Evolutionary conservation across 1,140 invertebrate genomes (phyloP).

Genomic region (Gryllus bimaculatus): DNA sequence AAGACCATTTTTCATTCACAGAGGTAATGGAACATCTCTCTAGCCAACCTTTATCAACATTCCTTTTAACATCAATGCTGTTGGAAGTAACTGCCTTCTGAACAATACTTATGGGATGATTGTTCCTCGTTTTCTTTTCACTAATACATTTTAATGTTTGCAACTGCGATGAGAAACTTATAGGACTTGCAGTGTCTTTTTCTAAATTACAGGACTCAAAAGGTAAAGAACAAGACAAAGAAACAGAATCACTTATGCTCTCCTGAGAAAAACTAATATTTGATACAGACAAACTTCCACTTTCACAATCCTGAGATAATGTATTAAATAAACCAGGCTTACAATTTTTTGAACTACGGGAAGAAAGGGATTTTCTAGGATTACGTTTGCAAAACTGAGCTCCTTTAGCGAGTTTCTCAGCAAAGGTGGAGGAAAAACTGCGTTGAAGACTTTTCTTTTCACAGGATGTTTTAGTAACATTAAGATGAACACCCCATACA

Average conservation of each 20-base stretch:
- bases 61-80: constrained; percentile 4
- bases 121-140: constrained; percentile 23
- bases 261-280: not conserved
- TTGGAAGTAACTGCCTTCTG: constrained; percentile 29
- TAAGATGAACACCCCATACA: constrained; percentile 50
- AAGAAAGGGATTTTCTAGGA: constrained; percentile 56
- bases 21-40: constrained; percentile 34
- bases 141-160: constrained; percentile 29
- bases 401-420: constrained; percentile 59
- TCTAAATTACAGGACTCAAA: not conserved
- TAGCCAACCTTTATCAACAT: constrained; percentile 43
- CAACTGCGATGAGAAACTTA: constrained; percentile 25
- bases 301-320: not conserved
- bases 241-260: not conserved
- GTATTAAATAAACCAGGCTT: too few species aligned
- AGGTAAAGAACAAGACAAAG: not conserved
- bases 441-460: constrained; percentile 23
- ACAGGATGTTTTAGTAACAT: constrained; percentile 19
- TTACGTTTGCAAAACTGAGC: constrained; percentile 60
- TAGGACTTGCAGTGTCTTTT: not conserved
- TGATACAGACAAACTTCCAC: not conserved
- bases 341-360: constrained; percentile 27
- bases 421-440: constrained; percentile 38
- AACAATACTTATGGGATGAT: constrained; percentile 35
- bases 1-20: constrained; percentile 9